These are phyloP conservation scores for Zygogramma bicolorata DNA, from an alignment of 2,888 invertebrate genomes.

Conservation along the genomic window DNA sequence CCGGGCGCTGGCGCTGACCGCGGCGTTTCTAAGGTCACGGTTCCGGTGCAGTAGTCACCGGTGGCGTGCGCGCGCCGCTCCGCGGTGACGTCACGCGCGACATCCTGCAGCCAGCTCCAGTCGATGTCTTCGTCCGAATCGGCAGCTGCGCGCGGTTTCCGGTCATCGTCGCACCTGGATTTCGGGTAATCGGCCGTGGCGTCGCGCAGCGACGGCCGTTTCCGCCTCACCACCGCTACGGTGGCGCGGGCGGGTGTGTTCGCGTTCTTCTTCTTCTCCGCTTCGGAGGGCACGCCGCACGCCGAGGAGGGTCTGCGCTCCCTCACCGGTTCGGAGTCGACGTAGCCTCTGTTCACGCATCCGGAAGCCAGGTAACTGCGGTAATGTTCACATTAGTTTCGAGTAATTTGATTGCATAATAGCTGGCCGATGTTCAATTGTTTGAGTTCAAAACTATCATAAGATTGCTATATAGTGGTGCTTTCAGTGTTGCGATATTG, in stretches of 20 bases:
- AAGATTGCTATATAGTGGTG: no score
- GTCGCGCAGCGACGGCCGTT: constrained; percentile 42
- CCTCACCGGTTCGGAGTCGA: constrained; percentile 48
- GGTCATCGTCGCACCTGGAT: constrained; percentile 51
- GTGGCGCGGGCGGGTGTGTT: constrained; percentile 45
- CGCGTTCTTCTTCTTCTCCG: constrained; percentile 43
- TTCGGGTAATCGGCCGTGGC: constrained; percentile 2
- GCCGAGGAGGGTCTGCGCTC: constrained; percentile 50
- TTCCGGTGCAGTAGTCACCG: constrained; percentile 60
- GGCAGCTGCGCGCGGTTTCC: constrained; percentile 55
- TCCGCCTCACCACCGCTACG: constrained; percentile 49
- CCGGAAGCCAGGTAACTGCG: constrained; percentile 52
- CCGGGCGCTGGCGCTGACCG: constrained; percentile 38
- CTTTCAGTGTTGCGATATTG: no score
- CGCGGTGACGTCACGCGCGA: constrained; percentile 50
- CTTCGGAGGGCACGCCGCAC: constrained; percentile 48
- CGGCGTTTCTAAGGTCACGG: constrained; percentile 57
- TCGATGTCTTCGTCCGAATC: constrained; percentile 60
- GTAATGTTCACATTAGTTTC: no score
- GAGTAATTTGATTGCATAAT: no score
- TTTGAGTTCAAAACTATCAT: no score
- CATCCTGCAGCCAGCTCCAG: constrained; percentile 62
- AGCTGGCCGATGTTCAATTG: no score
- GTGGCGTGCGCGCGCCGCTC: constrained; percentile 59
- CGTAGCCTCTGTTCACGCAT: constrained; percentile 53